Evolutionary conservation across 2,797 vertebrate species (phyloP), one percentile per base, ranked within the genome.

Genomic region (Amblyopsis hoosieri): DNA sequence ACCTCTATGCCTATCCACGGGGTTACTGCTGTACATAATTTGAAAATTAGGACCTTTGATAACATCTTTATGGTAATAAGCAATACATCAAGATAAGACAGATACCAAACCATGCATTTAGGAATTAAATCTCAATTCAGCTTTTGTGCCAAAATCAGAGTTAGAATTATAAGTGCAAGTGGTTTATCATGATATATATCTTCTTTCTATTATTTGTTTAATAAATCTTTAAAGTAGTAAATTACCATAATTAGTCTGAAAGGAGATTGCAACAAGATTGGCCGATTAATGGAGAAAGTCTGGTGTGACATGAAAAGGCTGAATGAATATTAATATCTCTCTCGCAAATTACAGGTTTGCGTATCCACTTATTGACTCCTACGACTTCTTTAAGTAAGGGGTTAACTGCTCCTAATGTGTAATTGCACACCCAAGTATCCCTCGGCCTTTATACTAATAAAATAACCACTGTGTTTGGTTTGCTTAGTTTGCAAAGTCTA

Each of bases 401-500:
- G 86, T 92, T 85, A 91, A 91, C 88, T 89, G 89, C 82, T 87
- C 70, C 79, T 90, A 88, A 91, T 88, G 82, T 82, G 68, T 87
- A 87, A 91, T 77, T 80, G 75, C 78, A 71, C 79, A 29, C 67
- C 61, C 69, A 90, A 88, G 7, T 42, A 42, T 42, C 37, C 4
- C 8, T 5, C 9, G 37, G 37, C 8, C 37, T 42, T 42, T 42
- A 42, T 42, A 9, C 37, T 42, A 9, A 8, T 42, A 42, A 42
- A 9, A 9, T 42, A 42, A 42, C 9, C 37, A 42, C 37, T 42
- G 37, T 42, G 37, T 42, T 42, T 42, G 9, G 37, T 8, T 42
- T 8, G 7, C 4, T 42, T 42, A 42, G 37, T 42, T 37, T 37
- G 33, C 9, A 42, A 42, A 7, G 37, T 42, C 8, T 42, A 42